Evolutionary conservation across 2,888 invertebrate species (phyloP), one percentile per base, ranked within the genome.

Genomic region (Tipula vernalis): DNA sequence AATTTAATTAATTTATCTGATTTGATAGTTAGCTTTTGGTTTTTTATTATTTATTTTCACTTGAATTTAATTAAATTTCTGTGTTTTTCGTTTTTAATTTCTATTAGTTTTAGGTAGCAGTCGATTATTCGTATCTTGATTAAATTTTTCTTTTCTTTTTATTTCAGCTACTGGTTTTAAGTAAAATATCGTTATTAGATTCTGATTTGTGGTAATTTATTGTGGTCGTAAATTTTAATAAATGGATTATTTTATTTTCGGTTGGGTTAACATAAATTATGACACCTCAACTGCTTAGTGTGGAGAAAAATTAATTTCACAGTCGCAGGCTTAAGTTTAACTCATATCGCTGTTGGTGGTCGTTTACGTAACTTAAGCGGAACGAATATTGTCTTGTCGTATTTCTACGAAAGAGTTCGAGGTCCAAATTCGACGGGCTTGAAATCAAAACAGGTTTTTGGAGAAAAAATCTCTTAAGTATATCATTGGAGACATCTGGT

Each of bases 1-100:
- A 71, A 71, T 71, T 71, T 71, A 71, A 71, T 71, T 71, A 71
- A 71, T 71, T 71, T 71, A 71, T 71, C 71, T 71, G 71, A 71
- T 71, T 71, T 28, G 71, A 51, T 51, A 51, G 15, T 2, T 28
- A 28, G 28, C 2, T 28, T 28, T 28, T 28, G n/a, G n/a, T 71
- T 71, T 71, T 28, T 71, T 71, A 8, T 51, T 15, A 15, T 51
- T 15, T 51, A 71, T 71, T 71, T 71, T 71, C 71, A 15, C 71
- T 71, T 71, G 8, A n/a, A 51, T 71, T 71, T 71, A 71, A 71
- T 71, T 71, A 71, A 71, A 71, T 71, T 71, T 71, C 71, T 71
- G 71, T 71, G 71, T 71, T 71, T 28, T 28, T 51, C 6, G 5
- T 51, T 51, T 71, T 71, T 71, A 71, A 28, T 71, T 71, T 71